Evolutionary conservation across 2,113 vertebrate genomes (phyloP).

Genomic region (Murina feae): DNA sequence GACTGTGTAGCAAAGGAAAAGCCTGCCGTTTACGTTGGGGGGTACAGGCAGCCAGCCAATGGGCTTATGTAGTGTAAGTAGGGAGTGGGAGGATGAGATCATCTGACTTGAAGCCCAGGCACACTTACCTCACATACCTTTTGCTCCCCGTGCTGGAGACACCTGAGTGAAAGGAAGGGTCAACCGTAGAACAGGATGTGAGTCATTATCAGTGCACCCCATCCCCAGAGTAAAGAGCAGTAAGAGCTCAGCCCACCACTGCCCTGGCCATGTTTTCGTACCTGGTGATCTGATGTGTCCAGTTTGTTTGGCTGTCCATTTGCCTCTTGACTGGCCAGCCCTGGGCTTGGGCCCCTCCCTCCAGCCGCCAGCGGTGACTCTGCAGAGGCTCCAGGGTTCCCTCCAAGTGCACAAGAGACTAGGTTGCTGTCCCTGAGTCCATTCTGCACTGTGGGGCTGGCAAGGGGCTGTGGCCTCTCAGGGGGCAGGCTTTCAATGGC

Average conservation of each 20-base stretch:
- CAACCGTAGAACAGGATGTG: background rate
- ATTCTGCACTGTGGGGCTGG: constrained; percentile 67
- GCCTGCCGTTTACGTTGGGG: background rate
- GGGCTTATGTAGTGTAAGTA: background rate
- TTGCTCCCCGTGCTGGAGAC: constrained; percentile 42
- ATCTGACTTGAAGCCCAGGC: constrained; percentile 5
- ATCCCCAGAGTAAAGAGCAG: background rate
- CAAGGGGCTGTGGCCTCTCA: constrained; percentile 64
- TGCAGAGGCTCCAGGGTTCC: constrained; percentile 48
- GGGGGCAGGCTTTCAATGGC: constrained; percentile 65
- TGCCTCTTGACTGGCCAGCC: background rate
- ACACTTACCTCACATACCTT: constrained; percentile 56
- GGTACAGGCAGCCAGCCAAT: background rate
- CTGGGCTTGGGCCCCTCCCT: constrained; percentile 48
- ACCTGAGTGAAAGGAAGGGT: constrained; percentile 52
- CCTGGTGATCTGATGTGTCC: constrained; percentile 60
- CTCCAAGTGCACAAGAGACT: constrained; percentile 40
- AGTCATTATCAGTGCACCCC: background rate
- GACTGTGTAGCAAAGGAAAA: background rate
- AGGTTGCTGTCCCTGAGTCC: constrained; percentile 59
- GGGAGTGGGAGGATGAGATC: background rate
- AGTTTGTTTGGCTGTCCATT: constrained; percentile 54
- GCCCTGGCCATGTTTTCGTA: constrained; percentile 37
- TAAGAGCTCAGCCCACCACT: background rate
- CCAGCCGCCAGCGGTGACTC: constrained; percentile 1